Conservation (phyloP, 2,113 vertebrate genomes). For the Suricata suricatta region DNA sequence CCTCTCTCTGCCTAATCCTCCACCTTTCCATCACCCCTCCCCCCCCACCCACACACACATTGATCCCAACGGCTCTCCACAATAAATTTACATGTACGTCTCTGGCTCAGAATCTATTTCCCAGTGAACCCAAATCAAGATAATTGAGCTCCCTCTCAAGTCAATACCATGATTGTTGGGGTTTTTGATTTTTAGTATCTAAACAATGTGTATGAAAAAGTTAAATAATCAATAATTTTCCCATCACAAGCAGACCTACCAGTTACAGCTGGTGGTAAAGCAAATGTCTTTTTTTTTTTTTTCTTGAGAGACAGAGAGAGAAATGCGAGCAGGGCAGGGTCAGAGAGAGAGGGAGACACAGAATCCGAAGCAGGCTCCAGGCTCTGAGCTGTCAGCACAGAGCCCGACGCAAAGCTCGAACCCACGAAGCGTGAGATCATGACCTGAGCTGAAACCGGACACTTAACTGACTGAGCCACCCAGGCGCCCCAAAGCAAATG, state of each 20-base stretch:
- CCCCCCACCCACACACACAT: not conserved
- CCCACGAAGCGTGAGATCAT: too few species aligned
- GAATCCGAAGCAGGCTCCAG: too few species aligned
- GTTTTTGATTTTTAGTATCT: not conserved
- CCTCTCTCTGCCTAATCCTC: not conserved
- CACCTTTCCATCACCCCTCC: not conserved
- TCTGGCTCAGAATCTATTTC: not conserved
- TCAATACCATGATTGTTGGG: not conserved
- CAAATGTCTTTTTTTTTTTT: not conserved
- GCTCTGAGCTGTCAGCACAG: too few species aligned
- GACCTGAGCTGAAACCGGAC: too few species aligned
- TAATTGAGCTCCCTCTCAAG: not conserved
- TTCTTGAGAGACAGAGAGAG: too few species aligned
- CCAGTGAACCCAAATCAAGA: not conserved
- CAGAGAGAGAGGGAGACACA: too few species aligned
- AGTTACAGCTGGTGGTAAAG: not conserved
- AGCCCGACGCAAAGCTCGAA: too few species aligned
- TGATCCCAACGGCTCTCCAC: not conserved
- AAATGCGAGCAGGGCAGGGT: too few species aligned
- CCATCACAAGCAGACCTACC: not conserved
- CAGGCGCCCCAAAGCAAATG: not conserved
- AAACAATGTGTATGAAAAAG: not conserved
- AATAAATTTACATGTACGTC: not conserved
- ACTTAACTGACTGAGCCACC: too few species aligned
- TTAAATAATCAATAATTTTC: not conserved